A percentile compares a stretch with the other conserved stretches of the same genome.
phyloP scores from a whole-genome alignment of 2,113 vertebrate species.

The Hiodon tergisus region DNA sequence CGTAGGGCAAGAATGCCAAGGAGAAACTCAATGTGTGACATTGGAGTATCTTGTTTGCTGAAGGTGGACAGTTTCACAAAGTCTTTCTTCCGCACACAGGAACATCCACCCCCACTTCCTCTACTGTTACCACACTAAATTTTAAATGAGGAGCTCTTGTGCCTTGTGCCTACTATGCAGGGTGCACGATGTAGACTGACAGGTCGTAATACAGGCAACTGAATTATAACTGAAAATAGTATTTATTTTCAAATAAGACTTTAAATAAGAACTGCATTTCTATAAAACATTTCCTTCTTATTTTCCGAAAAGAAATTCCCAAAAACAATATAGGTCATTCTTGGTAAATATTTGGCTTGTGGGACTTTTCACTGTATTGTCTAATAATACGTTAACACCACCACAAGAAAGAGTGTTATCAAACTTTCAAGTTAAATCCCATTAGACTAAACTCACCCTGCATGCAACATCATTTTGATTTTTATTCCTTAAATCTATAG shows the following conservation, averaged over 20 bases:
- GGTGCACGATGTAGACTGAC: neutral
- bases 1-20: no score
- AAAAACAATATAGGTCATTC: no score
- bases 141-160: constrained; percentile 49
- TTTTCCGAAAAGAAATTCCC: no score
- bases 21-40: neutral
- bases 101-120: constrained; percentile 20
- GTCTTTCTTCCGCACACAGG: constrained; percentile 16
- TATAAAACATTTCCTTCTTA: no score
- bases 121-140: constrained; percentile 51
- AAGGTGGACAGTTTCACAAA: constrained; percentile 3
- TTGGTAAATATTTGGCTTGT: no score
- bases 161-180: constrained; percentile 25
- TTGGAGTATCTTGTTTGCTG: neutral
- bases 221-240: neutral
- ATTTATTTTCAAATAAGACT: no score
- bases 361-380: no score
- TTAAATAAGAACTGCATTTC: no score
- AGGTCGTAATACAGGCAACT: neutral
- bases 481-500: neutral
- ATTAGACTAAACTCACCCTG: neutral
- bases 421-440: no score
- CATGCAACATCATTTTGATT: neutral
- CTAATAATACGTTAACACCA: no score
- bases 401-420: no score